Base-by-base conservation (phyloP, 2,797 vertebrate species). In the Danio jaintianensis region DNA sequence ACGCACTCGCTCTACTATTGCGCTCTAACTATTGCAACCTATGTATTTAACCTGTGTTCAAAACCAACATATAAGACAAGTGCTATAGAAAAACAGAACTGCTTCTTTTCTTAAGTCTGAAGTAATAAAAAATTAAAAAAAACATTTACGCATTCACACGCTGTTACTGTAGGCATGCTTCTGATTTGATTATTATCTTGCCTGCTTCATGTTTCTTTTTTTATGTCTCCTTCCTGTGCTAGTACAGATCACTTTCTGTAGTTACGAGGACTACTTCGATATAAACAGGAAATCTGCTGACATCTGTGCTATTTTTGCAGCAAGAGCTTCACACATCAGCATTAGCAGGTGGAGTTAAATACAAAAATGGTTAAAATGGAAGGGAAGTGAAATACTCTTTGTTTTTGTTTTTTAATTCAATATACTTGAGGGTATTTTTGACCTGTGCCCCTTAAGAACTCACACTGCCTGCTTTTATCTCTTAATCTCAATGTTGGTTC, bases 201-300 rank as follows among this genome's bases (percentile, higher is more conserved):
- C 42, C 61, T 53, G 47, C 18, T 53, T 69, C 7, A 38, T 52
- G 29, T 18, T 15, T 67, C 22, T 48, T 2, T 18, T 52, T 38
- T 38, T 38, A 47, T 8, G 11, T 52, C 16, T 50, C 9, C 9
- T 53, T 70, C 10, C 16, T 70, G 36, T 40, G 29, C 48, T 15
- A n/a, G 10, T 40, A 53, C 1, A 5, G 16, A n/a, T 12, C 3
- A 12, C 70, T 40, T n/a, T 69, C 48, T 18, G 16, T 18, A 53
- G 38, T 70, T 70, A 36, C 10, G 48, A 38, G 11, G 16, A n/a
- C 48, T 18, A 48, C 48, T 53, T 40, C 18, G 16, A 52, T 68
- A 50, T 6, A 43, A 63, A 53, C 78, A 88, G 79, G 58, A 87
- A 83, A 73, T 83, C 42, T 78, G 42, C 63, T 48, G 11, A 58